Base-by-base conservation (phyloP, 2,888 invertebrate species). In the Lypha dubia region DNA sequence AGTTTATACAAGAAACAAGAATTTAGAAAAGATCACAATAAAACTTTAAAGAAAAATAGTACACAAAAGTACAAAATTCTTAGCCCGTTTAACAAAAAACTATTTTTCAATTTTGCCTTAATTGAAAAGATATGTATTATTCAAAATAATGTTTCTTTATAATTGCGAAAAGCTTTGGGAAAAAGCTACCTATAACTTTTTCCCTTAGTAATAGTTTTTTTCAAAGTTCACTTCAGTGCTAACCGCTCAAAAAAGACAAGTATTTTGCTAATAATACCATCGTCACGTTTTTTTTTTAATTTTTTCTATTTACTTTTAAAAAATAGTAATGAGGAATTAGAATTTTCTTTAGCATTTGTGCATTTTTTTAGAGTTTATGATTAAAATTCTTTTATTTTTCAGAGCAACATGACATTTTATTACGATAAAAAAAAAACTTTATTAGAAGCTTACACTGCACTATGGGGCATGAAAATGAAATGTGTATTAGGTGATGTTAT, bases 251-350 rank as follows among this genome's bases (percentile, higher is more conserved):
- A 60, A 75, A 35, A 73, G n/a, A 79, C 49, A 80, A 80, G 74
- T 80, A 68, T 70, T 68, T 68, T n/a, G 44, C 71, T 80, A 84
- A 84, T 80, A 84, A 84, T 77, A 58, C 68, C 60, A 49, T 38
- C 68, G 77, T 84, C 80, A 84, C 84, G 80, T 80, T 80, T 63
- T 68, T 63, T 80, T 80, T 63, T 68, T 63, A 56, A 63, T 49
- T 79, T 73, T 67, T 70, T 79, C 63, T 51, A 44, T 70, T 79
- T 49, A 49, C 20, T 60, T 62, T 56, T n/a, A 28, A 3, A 7
- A 28, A 67, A 62, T 28, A 46, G 22, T 13, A 11, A 6, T 51
- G 28, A 67, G 13, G 51, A 8, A 22, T 22, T 65, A 38, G 22
- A 32, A n/a, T 62, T 60, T 60, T 67, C 46, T 53, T 60, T 62